These are phyloP conservation scores for Hylaea fasciaria DNA, from an alignment of 2,888 invertebrate genomes.

Conservation along the genomic window DNA sequence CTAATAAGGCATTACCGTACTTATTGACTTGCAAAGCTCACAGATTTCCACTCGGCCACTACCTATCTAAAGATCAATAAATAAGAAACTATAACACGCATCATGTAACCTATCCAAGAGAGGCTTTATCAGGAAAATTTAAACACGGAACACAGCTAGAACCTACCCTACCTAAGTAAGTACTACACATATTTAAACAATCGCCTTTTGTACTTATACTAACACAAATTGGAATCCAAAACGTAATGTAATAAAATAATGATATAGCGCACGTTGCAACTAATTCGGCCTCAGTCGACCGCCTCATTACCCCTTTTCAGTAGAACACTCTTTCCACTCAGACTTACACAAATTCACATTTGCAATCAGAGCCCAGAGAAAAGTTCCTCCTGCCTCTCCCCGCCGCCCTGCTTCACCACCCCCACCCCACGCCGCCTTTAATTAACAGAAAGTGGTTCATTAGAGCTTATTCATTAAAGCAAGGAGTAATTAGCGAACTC, in stretches of 20 bases:
- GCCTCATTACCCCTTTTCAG: slow-evolving; percentile 84
- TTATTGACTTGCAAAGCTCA: no score
- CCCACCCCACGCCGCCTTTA: slow-evolving; percentile 87
- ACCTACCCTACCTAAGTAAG: no score
- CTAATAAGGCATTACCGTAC: no score
- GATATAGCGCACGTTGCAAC: slow-evolving; percentile 70
- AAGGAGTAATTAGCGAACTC: slow-evolving; percentile 95
- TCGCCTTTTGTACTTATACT: slow-evolving; percentile 8
- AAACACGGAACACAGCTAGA: no score
- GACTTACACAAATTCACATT: slow-evolving; percentile 85
- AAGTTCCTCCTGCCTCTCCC: slow-evolving; percentile 67
- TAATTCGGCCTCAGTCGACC: slow-evolving; percentile 77
- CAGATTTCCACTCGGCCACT: no score
- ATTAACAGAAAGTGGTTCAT: slow-evolving; percentile 96
- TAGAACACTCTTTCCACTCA: slow-evolving; percentile 81
- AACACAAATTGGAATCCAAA: slow-evolving; percentile 39
- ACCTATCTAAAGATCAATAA: no score
- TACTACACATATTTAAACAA: no score
- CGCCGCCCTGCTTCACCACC: slow-evolving; percentile 49
- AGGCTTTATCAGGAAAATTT: no score
- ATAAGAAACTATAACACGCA: no score
- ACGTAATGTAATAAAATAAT: slow-evolving; percentile 45
- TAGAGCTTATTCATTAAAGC: slow-evolving; percentile 96
- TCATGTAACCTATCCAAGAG: no score
- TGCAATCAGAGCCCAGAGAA: slow-evolving; percentile 84